A percentile compares a stretch with the other conserved stretches of the same genome.
phyloP scores from a whole-genome alignment of 1,140 invertebrate species.

The Cephus cinctus region DNA sequence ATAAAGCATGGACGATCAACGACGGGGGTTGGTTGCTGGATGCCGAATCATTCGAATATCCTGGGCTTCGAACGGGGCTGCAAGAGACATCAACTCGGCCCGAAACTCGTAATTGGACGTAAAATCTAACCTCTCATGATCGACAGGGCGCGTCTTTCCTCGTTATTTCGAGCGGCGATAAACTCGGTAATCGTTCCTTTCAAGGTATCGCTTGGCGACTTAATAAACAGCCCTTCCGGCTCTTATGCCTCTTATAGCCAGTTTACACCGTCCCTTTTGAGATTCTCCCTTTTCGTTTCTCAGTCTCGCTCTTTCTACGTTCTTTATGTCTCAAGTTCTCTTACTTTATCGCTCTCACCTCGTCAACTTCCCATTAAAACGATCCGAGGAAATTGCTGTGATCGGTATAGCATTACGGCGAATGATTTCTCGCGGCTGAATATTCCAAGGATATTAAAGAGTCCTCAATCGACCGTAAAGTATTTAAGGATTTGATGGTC shows the following conservation, averaged over 20 bases:
- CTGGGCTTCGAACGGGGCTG: no score
- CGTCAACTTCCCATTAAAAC: no score
- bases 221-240: slow-evolving; percentile 13
- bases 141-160: slow-evolving; percentile 18
- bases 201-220: slow-evolving; percentile 14
- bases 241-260: slow-evolving; percentile 27
- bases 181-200: slow-evolving; percentile 20
- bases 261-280: slow-evolving; percentile 8
- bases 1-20: slow-evolving; percentile 18
- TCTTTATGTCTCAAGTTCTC: no score
- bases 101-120: slow-evolving; percentile 24
- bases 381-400: no score
- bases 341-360: no score
- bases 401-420: no score
- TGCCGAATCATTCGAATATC: no score
- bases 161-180: slow-evolving; percentile 8
- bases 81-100: background rate
- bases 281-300: background rate
- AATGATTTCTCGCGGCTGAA: no score
- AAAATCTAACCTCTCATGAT: slow-evolving; percentile 34
- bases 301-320: background rate
- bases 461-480: no score
- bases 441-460: no score
- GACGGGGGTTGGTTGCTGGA: background rate
- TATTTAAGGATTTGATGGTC: no score